Evolutionary conservation across 1,140 invertebrate genomes (phyloP).

Genomic region (Tribolium madens): DNA sequence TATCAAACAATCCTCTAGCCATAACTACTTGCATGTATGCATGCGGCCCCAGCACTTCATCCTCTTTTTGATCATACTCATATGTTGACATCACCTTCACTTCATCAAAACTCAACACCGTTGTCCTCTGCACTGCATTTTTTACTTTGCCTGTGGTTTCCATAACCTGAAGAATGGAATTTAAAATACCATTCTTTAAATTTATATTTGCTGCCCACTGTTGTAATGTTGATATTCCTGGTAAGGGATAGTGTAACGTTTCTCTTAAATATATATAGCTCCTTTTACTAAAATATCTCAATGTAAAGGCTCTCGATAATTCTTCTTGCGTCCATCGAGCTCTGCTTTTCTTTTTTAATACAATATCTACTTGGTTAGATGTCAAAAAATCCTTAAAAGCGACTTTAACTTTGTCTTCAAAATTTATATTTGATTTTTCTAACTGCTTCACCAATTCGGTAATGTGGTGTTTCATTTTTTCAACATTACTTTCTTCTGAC

Average conservation of each 20-base stretch:
- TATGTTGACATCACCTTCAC: slow-evolving; percentile 57
- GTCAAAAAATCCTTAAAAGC: no score
- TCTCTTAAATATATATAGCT: slow-evolving; percentile 12
- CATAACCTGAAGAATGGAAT: background rate
- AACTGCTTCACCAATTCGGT: no score
- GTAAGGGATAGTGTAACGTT: slow-evolving; percentile 14
- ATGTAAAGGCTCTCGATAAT: slow-evolving; percentile 31
- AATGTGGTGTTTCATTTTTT: no score
- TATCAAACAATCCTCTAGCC: slow-evolving; percentile 57
- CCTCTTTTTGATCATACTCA: slow-evolving; percentile 60
- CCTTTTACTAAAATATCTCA: slow-evolving; percentile 8
- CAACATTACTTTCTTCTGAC: no score
- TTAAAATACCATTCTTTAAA: slow-evolving; percentile 5
- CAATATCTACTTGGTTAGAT: background rate
- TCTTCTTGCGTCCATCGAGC: slow-evolving; percentile 19
- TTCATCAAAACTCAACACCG: slow-evolving; percentile 59
- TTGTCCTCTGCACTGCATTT: slow-evolving; percentile 43
- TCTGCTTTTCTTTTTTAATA: slow-evolving; percentile 8
- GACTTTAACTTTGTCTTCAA: no score
- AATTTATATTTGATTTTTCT: no score
- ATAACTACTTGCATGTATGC: slow-evolving; percentile 61
- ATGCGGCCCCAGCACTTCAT: slow-evolving; percentile 62
- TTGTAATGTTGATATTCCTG: slow-evolving; percentile 25
- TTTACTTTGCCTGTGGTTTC: background rate
- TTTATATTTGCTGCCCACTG: background rate